Percentiles rank a stretch among this genome's conserved stretches.
Evolutionary conservation across 1,140 invertebrate species (phyloP).

Genomic region (Thaumatotibia leucotreta): DNA sequence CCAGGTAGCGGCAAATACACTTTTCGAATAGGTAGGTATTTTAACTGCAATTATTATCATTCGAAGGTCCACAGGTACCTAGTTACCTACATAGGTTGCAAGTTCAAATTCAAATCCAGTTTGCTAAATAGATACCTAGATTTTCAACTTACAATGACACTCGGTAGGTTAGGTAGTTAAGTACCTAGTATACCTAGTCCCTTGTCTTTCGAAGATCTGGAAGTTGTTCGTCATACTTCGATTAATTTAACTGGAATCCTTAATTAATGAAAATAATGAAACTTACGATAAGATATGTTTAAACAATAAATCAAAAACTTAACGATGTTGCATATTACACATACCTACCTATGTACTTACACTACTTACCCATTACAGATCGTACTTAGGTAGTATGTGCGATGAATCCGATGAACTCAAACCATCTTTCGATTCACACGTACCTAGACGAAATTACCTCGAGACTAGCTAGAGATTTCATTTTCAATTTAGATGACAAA

Average conservation of each 20-base stretch:
- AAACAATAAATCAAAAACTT: slow-evolving; percentile 38
- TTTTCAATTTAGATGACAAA: too few species aligned
- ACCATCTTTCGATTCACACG: too few species aligned
- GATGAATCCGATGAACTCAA: too few species aligned
- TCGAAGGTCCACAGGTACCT: too few species aligned
- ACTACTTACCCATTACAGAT: background rate
- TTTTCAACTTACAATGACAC: background rate
- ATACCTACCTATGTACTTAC: background rate
- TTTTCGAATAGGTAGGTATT: too few species aligned
- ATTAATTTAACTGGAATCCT: background rate
- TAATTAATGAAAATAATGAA: too few species aligned
- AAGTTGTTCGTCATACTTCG: background rate
- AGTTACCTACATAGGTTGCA: background rate
- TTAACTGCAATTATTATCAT: too few species aligned
- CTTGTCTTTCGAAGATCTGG: background rate
- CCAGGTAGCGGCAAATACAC: too few species aligned
- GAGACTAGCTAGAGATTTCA: too few species aligned
- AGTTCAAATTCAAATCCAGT: background rate
- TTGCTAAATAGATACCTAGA: background rate
- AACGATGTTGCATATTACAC: slow-evolving; percentile 25
- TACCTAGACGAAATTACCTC: background rate
- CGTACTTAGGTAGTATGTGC: background rate
- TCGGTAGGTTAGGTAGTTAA: too few species aligned
- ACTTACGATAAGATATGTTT: slow-evolving; percentile 32
- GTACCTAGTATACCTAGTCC: too few species aligned